These are phyloP conservation scores for Alces alces DNA, from an alignment of 2,113 vertebrate species.

Conservation along the genomic window DNA sequence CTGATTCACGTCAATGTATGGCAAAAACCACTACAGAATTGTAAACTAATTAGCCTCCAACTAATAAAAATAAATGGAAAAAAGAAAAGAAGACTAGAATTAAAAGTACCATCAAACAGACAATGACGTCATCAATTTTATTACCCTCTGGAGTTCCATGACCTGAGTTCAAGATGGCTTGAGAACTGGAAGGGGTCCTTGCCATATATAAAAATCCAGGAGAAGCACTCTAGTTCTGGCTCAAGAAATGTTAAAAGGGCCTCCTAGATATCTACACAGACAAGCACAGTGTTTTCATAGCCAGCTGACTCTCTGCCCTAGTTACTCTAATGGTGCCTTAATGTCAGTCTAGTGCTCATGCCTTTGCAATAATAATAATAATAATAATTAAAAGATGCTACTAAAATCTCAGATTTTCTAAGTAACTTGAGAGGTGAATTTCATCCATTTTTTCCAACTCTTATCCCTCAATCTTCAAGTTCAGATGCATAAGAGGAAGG, in stretches of 20 bases:
- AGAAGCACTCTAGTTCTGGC: neutral
- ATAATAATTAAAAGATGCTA: neutral
- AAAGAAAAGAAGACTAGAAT: neutral
- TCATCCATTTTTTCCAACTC: neutral
- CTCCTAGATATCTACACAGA: neutral
- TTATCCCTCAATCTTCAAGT: neutral
- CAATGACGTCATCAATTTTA: neutral
- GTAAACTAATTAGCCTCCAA: too few species aligned
- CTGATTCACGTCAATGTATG: too few species aligned
- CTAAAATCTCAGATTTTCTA: constrained; percentile 13
- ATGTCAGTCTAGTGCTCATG: neutral
- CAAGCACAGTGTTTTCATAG: neutral
- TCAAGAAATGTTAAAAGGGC: neutral
- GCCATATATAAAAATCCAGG: neutral
- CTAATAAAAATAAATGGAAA: too few species aligned
- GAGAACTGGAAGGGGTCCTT: neutral
- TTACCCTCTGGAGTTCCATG: neutral
- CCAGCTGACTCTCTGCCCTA: neutral
- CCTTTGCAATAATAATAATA: neutral
- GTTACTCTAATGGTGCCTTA: neutral
- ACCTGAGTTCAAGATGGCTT: neutral
- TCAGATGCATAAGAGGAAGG: neutral
- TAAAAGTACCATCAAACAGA: neutral
- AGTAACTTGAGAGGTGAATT: neutral
- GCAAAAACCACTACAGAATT: too few species aligned